Evolutionary conservation across 2,113 vertebrate species (phyloP).

Genomic region (Cromileptes altivelis): DNA sequence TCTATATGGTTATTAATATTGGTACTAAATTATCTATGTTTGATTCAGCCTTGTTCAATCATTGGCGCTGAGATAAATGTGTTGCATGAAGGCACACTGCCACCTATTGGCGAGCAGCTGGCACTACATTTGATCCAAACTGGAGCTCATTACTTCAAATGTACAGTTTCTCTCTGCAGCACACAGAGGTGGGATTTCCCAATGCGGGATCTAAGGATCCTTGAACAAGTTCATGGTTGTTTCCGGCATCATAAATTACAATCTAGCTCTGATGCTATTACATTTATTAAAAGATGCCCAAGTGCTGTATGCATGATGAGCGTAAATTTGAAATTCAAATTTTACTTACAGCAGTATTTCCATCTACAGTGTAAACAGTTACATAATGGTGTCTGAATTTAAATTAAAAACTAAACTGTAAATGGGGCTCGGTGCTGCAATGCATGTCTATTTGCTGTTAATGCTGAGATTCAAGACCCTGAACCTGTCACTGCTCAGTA

Average conservation of each 20-base stretch:
- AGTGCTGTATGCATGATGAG: conserved; percentile 11
- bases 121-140: background rate
- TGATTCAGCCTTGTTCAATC: background rate
- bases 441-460: background rate
- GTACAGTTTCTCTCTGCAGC: conserved; percentile 5
- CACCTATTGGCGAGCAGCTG: conserved; percentile 43
- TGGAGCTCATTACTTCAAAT: conserved; percentile 20
- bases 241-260: conserved; percentile 18
- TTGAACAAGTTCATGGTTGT: conserved; percentile 44
- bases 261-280: conserved; percentile 23
- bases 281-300: conserved; percentile 30
- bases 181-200: conserved; percentile 20
- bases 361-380: background rate
- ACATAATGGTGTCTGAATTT: background rate
- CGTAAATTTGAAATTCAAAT: conserved; percentile 27
- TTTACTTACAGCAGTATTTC: background rate
- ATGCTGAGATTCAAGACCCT: background rate
- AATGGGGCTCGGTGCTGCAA: background rate
- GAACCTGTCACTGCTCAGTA: background rate
- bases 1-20: conserved; percentile 7
- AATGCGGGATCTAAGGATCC: conserved; percentile 22
- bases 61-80: too few species aligned
- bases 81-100: conserved; percentile 62
- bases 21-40: background rate
- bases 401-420: background rate